Evolutionary conservation across 30 jellyfish, hydroid and myxozoan genomes (phyloP), one percentile per base, ranked within the genome.

Genomic region (Cassiopea xamachana): DNA sequence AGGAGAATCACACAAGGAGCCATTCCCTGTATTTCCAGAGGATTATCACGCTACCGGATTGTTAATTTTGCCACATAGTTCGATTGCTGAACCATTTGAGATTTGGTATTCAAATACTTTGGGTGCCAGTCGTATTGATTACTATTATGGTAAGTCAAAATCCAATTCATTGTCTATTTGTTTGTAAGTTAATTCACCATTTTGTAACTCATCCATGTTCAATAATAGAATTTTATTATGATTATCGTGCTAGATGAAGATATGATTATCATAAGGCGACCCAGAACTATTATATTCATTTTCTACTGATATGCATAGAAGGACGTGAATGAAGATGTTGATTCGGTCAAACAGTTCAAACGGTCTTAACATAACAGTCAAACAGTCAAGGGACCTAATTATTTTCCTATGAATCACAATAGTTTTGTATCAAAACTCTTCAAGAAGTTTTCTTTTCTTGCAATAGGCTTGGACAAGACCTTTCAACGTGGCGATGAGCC

Each of bases 81-180:
- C 92, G 2, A 96, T 96, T 16, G 99, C 99, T 1, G 99, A 96
- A 84, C 99, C 99, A 6, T 96, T 96, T 84, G 99, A 96, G 94
- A 92, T 96, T 14, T 96, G 99, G 99, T 96, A 87, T 77, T 91
- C 99, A 8, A 94, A 89, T 17, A 84, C 93, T 39, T 75, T 77
- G 75, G 90, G 90, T 27, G 90, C 90, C 27, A 96, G 99, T 82
- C 77, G 99, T 2, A 96, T 96, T 69, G 99, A 96, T 80, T 96
- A 96, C 78, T 96, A 96, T 88, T 96, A 96, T 81, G 99, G 99
- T 96, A 55, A 59, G 95, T 67, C 43, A 64, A 9, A 64, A 27
- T 64, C 15, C 74, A 64, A 64, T 64, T 64, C 43, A 14, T 4
- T 64, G 73, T 46, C 48, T 27, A 27, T 27, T 27, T 27, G 39